A percentile compares a stretch with the other conserved stretches of the same genome.
Evolutionary conservation across 2,888 invertebrate genomes (phyloP).

Genomic region (Macropis europaea): DNA sequence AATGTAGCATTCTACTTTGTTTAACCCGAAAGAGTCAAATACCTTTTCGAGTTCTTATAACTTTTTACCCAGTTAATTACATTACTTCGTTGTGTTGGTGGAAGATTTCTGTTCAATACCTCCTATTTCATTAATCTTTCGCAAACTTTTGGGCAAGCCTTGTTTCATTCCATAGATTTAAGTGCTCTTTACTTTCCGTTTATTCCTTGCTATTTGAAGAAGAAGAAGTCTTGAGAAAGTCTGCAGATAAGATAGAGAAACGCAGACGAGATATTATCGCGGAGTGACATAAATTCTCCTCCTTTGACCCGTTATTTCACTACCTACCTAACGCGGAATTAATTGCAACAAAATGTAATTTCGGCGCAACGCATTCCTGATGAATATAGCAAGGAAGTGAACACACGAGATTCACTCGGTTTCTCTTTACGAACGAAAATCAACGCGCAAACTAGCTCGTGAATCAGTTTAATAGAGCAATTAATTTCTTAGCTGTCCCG

Average conservation of each 20-base stretch:
- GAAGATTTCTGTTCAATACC: conserved; percentile 24
- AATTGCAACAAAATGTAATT: conserved; percentile 6
- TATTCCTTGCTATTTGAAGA: conserved; percentile 18
- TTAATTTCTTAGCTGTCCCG: not conserved
- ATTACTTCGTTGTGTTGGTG: conserved; percentile 28
- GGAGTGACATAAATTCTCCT: not conserved
- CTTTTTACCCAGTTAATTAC: conserved; percentile 36
- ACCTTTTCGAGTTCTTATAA: not conserved
- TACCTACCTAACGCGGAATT: not conserved
- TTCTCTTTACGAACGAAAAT: not conserved
- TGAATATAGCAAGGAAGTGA: no score
- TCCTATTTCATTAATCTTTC: conserved; percentile 46
- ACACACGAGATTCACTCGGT: no score
- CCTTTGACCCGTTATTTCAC: not conserved
- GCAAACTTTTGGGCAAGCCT: conserved; percentile 34
- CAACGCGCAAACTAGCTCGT: not conserved
- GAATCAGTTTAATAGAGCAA: not conserved
- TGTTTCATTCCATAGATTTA: conserved; percentile 30
- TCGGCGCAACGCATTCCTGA: not conserved
- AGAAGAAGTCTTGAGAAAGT: not conserved
- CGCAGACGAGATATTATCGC: not conserved
- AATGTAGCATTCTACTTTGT: no score
- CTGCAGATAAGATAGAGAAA: not conserved
- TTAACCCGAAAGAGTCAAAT: no score
- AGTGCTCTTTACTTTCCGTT: conserved; percentile 30